phyloP scores from a whole-genome alignment of 2,888 invertebrate species.

The Sialis lutaria region DNA sequence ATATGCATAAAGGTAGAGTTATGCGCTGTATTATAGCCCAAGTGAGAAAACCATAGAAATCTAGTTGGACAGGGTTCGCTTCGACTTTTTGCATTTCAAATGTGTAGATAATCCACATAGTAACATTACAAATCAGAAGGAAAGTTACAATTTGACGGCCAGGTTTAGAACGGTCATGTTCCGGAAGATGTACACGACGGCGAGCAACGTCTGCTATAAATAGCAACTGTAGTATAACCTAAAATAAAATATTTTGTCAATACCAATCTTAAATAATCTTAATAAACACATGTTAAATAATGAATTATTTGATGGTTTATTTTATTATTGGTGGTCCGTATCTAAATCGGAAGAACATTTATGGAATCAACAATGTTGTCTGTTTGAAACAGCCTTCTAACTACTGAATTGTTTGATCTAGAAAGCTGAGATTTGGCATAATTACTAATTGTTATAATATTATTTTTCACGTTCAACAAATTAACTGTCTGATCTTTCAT shows the following conservation, averaged over 20 bases:
- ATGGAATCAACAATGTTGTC: too few species aligned
- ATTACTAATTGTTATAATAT: too few species aligned
- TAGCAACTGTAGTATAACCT: constrained; percentile 82
- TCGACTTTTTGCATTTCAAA: constrained; percentile 89
- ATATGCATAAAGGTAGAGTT: constrained; percentile 86
- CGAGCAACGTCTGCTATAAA: constrained; percentile 89
- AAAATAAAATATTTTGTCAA: constrained; percentile 11
- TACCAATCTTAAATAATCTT: background rate
- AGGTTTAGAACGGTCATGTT: constrained; percentile 87
- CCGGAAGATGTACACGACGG: constrained; percentile 76
- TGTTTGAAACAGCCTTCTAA: too few species aligned
- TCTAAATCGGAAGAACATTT: too few species aligned
- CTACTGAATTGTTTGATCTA: too few species aligned
- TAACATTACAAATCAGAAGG: constrained; percentile 85
- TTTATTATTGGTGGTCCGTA: too few species aligned
- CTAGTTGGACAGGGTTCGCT: constrained; percentile 81
- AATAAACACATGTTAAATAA: too few species aligned
- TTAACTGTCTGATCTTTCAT: too few species aligned
- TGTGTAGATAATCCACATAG: constrained; percentile 92
- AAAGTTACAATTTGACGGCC: constrained; percentile 92
- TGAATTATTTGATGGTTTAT: too few species aligned
- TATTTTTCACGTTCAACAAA: too few species aligned
- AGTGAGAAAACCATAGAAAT: constrained; percentile 82
- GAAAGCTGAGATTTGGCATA: too few species aligned
- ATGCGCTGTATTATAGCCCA: constrained; percentile 89